These are phyloP conservation scores for Orussus abietinus DNA, from an alignment of 1,140 invertebrate genomes.

Conservation along the genomic window DNA sequence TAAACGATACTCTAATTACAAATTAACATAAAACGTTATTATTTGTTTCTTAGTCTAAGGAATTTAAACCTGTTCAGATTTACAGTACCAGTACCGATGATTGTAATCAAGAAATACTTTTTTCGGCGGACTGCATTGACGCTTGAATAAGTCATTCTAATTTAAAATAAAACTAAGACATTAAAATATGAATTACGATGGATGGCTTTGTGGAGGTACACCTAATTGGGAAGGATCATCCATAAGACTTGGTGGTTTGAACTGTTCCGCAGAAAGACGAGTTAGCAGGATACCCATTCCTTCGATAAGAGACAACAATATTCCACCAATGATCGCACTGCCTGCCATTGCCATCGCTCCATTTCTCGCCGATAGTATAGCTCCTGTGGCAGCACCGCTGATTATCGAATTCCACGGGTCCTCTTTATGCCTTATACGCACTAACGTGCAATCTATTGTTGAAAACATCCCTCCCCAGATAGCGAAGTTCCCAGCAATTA, in stretches of 20 bases:
- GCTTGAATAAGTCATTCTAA: slow-evolving; percentile 23
- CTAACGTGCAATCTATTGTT: slow-evolving; percentile 93
- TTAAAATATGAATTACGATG: slow-evolving; percentile 28
- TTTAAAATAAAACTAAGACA: slow-evolving; percentile 21
- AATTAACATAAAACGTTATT: slow-evolving; percentile 30
- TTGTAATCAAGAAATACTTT: neutral
- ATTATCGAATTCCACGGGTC: slow-evolving; percentile 98
- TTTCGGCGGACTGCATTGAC: slow-evolving; percentile 11
- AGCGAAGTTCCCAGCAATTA: slow-evolving; percentile 91
- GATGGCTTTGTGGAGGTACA: slow-evolving; percentile 36
- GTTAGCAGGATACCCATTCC: slow-evolving; percentile 93
- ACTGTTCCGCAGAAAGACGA: slow-evolving; percentile 83
- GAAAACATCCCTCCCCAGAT: slow-evolving; percentile 96
- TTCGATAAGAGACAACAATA: slow-evolving; percentile 93
- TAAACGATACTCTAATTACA: neutral
- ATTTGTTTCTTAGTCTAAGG: slow-evolving; percentile 23
- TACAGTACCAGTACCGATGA: slow-evolving; percentile 17
- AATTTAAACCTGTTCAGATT: slow-evolving; percentile 28
- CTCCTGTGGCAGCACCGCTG: slow-evolving; percentile 92
- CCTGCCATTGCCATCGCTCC: slow-evolving; percentile 92
- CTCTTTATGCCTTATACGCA: slow-evolving; percentile 94
- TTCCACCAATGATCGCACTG: slow-evolving; percentile 91
- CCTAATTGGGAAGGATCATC: slow-evolving; percentile 68
- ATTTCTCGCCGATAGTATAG: slow-evolving; percentile 90
- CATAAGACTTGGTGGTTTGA: slow-evolving; percentile 71